These are phyloP conservation scores for Apogon hyalosoma DNA, from an alignment of 2,797 vertebrate genomes.

Conservation along the genomic window DNA sequence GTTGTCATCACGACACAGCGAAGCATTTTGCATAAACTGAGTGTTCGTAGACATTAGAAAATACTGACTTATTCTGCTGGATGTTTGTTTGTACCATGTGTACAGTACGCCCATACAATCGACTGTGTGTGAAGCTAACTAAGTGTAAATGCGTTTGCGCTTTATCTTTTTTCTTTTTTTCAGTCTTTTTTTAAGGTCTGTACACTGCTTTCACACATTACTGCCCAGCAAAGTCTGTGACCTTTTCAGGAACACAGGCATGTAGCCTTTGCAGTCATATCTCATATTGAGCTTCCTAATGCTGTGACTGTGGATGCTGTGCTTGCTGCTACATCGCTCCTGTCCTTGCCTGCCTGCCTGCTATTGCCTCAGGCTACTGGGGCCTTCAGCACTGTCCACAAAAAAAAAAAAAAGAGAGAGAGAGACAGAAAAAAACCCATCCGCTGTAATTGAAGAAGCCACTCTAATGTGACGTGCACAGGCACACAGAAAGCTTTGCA, in stretches of 20 bases:
- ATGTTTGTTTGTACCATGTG: neutral
- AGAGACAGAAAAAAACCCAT: slow-evolving; percentile 62
- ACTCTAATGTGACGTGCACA: slow-evolving; percentile 80
- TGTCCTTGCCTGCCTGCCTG: slow-evolving; percentile 74
- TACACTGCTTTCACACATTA: slow-evolving; percentile 83
- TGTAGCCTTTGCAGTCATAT: slow-evolving; percentile 83
- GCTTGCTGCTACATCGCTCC: slow-evolving; percentile 69
- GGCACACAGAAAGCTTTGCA: slow-evolving; percentile 44
- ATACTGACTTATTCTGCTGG: neutral
- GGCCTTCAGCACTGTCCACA: slow-evolving; percentile 83
- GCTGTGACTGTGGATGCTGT: slow-evolving; percentile 69
- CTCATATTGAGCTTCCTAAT: slow-evolving; percentile 85
- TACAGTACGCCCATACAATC: slow-evolving; percentile 20
- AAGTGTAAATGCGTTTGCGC: slow-evolving; percentile 37
- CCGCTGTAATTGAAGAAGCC: slow-evolving; percentile 85
- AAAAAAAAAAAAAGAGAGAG: slow-evolving; percentile 43
- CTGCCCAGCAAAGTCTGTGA: slow-evolving; percentile 81
- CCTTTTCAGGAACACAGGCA: slow-evolving; percentile 83
- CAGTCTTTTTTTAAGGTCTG: slow-evolving; percentile 64
- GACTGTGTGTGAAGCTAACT: slow-evolving; percentile 22
- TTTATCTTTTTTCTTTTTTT: slow-evolving; percentile 26
- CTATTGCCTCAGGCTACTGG: slow-evolving; percentile 74
- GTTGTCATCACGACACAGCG: no score
- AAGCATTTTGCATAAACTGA: no score
- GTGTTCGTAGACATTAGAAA: no score